Evolutionary conservation across 2,797 vertebrate species (phyloP), one percentile per base, ranked within the genome.

Genomic region (Sebastes oblongus): DNA sequence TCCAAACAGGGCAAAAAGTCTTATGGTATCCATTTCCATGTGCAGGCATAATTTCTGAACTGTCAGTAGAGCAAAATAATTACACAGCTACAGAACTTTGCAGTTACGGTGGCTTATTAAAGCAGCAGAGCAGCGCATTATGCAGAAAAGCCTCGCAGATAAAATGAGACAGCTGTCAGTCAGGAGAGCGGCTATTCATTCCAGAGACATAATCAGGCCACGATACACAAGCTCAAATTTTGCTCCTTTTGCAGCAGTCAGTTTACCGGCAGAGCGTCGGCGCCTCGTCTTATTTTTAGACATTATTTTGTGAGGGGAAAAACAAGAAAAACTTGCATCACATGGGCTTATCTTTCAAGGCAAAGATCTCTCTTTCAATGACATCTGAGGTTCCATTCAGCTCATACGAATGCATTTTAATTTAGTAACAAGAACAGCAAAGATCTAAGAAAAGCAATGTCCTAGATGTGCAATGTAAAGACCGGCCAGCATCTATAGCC

Each of bases 141-240:
- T 87, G 80, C 73, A 84, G 68, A 87, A 61, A 60, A 60, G 79
- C 60, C 58, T 59, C 6, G 36, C 77, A 86, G 89, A 90, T 88
- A 77, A 89, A 90, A 78, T 14, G 68, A 90, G 89, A 90, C 92
- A 88, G 88, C 91, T 92, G 93, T 93, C 92, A 90, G 75, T 92
- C 89, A 89, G 75, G 32, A 78, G 62, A 90, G 78, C 8, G 54
- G 84, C 82, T 66, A 75, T 82, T 89, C 86, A 72, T 59, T 73
- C 67, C 72, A 8, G 29, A 86, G 87, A 89, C 88, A 82, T 78
- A 91, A 91, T 90, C 82, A 87, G 90, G 88, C 58, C 83, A 83
- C 42, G n/a, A 81, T 60, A 46, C 66, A 75, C 56, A 12, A 65
- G 69, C 18, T 36, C 6, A 56, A 24, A 60, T 42, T 34, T 55